Percentiles rank a stretch among this genome's conserved stretches.
phyloP scores from a whole-genome alignment of 2,797 vertebrate genomes.

The Catostomus latipinnis region DNA sequence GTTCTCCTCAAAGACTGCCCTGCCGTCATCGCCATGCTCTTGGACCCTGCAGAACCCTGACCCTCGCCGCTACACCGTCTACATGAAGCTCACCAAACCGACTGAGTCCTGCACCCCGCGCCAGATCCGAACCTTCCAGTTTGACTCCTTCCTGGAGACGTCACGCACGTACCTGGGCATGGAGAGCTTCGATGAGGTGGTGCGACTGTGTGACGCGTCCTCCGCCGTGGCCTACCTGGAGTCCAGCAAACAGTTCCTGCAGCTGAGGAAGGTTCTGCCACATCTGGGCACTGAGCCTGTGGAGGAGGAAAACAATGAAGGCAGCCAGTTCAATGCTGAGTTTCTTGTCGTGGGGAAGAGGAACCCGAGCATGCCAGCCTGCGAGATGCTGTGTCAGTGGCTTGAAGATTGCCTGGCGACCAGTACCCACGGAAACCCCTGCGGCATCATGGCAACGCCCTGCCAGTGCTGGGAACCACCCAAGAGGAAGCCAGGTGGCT shows the following conservation, averaged over 20 bases:
- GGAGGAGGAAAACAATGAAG: slow-evolving; percentile 65
- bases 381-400: slow-evolving; percentile 98
- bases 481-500: slow-evolving; percentile 88
- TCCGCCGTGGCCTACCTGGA: slow-evolving; percentile 93
- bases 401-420: slow-evolving; percentile 89
- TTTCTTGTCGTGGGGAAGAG: slow-evolving; percentile 97
- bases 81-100: slow-evolving; percentile 96
- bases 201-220: slow-evolving; percentile 90
- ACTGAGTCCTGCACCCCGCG: slow-evolving; percentile 80
- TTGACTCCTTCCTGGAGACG: slow-evolving; percentile 97
- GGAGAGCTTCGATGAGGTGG: slow-evolving; percentile 98
- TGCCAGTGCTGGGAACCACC: slow-evolving; percentile 90
- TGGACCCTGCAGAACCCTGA: slow-evolving; percentile 99
- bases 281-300: slow-evolving; percentile 56
- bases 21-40: slow-evolving; percentile 86
- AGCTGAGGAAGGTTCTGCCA: slow-evolving; percentile 85
- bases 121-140: slow-evolving; percentile 94
- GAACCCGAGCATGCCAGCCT: slow-evolving; percentile 94
- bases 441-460: slow-evolving; percentile 98
- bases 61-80: slow-evolving; percentile 95
- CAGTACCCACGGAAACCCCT: slow-evolving; percentile 93
- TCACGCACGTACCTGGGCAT: slow-evolving; percentile 97
- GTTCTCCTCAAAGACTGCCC: slow-evolving; percentile 88
- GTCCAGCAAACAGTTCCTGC: slow-evolving; percentile 96
- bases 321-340: slow-evolving; percentile 91